phyloP scores from a whole-genome alignment of 2,888 invertebrate species.

The Eristalinus sepulchralis region DNA sequence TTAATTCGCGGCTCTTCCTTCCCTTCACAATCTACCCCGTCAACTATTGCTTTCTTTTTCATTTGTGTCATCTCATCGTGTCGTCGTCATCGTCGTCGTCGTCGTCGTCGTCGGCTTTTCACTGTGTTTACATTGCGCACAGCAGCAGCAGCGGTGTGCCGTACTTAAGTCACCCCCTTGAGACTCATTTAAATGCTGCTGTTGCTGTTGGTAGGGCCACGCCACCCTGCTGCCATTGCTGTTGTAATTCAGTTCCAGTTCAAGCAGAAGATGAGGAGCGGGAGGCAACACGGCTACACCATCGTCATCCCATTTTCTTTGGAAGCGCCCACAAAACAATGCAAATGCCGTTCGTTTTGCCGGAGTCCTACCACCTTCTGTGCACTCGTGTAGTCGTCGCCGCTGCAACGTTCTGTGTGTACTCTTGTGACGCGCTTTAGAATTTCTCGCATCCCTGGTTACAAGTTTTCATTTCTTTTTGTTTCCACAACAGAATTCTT shows the following conservation, averaged over 20 bases:
- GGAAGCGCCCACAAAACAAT: conserved; percentile 42
- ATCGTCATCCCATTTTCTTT: conserved; percentile 22
- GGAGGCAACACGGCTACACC: conserved; percentile 28
- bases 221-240: neutral
- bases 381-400: neutral
- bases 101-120: conserved; percentile 4
- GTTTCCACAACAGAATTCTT: conserved; percentile 8
- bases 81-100: neutral
- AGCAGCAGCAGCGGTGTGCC: neutral
- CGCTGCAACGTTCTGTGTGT: neutral
- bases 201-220: neutral
- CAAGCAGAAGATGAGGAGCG: conserved; percentile 43
- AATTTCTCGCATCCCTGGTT: conserved; percentile 67
- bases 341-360: conserved; percentile 58
- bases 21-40: neutral
- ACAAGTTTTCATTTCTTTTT: conserved; percentile 38
- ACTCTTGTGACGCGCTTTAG: conserved; percentile 39
- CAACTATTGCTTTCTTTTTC: neutral
- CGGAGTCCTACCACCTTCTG: neutral
- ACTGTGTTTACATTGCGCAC: conserved; percentile 41
- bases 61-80: neutral
- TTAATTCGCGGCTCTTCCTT: conserved; percentile 31
- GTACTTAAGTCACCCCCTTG: conserved; percentile 60
- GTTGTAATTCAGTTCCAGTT: conserved; percentile 59
- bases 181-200: conserved; percentile 61